These are phyloP conservation scores for Myrmophylax atrothorax DNA, from an alignment of 2,113 vertebrate species.

Conservation along the genomic window DNA sequence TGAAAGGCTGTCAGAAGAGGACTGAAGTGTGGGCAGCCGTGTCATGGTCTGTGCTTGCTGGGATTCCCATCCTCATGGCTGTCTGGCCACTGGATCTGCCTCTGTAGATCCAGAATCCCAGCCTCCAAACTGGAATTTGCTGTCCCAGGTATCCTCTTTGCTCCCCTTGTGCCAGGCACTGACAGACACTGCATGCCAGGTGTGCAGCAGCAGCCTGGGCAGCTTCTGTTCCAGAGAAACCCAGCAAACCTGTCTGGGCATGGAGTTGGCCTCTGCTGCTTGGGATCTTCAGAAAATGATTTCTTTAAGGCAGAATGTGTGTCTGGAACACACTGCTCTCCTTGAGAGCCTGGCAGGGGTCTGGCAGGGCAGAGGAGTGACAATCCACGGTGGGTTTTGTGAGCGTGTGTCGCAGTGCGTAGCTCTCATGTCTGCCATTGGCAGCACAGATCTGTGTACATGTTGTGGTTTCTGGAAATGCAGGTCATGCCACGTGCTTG, in stretches of 20 bases:
- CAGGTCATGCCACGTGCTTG: not conserved
- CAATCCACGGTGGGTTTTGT: not conserved
- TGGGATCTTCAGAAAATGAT: not conserved
- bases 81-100: not conserved
- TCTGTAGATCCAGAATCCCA: not conserved
- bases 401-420: not conserved
- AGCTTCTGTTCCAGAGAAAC: not conserved
- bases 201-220: not conserved
- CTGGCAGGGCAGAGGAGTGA: not conserved
- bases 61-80: not conserved
- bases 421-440: not conserved
- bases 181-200: not conserved
- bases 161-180: not conserved
- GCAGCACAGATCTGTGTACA: not conserved
- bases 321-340: not conserved
- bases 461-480: not conserved
- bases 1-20: not conserved
- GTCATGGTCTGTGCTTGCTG: not conserved
- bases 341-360: not conserved
- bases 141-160: not conserved
- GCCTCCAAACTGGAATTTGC: rapidly evolving
- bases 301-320: not conserved
- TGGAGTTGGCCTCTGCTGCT: not conserved
- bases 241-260: not conserved
- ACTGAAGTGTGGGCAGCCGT: not conserved